Evolutionary conservation across 2,113 vertebrate genomes (phyloP).

Genomic region (Rattus rattus): DNA sequence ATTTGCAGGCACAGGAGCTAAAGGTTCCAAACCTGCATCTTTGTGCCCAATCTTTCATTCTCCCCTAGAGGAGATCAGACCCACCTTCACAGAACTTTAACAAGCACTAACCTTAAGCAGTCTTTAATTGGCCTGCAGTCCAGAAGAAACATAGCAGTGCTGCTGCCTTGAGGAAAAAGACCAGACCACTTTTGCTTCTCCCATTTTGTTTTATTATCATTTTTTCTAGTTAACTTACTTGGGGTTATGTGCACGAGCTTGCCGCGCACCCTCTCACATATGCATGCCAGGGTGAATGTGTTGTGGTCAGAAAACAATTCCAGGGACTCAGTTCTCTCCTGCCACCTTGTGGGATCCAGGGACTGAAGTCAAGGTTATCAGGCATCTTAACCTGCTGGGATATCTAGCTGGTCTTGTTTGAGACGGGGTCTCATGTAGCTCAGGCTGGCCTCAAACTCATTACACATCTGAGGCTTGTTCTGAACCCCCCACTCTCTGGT

Average conservation of each 20-base stretch:
- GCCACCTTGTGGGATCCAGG: neutral
- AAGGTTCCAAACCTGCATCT: neutral
- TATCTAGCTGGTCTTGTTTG: neutral
- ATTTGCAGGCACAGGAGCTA: neutral
- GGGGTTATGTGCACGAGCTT: neutral
- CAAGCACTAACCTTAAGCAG: neutral
- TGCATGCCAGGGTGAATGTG: neutral
- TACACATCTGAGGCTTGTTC: neutral
- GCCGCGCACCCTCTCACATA: neutral
- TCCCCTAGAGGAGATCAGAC: neutral
- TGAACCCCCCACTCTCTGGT: neutral
- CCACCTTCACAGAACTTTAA: slow-evolving; percentile 20
- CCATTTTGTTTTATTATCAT: neutral
- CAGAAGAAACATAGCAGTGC: neutral
- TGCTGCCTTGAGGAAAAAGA: neutral
- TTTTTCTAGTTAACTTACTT: neutral
- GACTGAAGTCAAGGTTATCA: neutral
- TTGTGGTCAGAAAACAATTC: neutral
- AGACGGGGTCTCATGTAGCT: neutral
- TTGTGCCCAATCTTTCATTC: slow-evolving; percentile 10
- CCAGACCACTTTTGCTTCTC: neutral
- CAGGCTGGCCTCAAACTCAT: neutral
- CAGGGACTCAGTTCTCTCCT: neutral
- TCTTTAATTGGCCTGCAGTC: neutral
- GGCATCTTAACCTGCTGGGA: neutral